Percentiles rank a stretch among this genome's conserved stretches.
Conservation (phyloP, 2,113 vertebrate genomes). For the Pangasianodon gigas region DNA sequence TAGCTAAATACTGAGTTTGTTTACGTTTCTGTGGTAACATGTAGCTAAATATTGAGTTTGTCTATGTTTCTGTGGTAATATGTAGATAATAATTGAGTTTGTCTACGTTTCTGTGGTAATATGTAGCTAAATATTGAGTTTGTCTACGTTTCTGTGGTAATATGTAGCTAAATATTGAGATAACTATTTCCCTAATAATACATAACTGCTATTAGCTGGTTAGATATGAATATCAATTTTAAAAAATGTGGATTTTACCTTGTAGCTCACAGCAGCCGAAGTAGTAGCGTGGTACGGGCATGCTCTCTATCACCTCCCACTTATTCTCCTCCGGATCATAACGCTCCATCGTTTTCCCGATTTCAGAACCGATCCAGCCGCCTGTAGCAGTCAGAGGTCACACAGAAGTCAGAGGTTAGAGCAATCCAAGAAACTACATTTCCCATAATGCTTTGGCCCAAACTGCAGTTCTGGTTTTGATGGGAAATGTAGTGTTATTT, state of each 20-base stretch:
- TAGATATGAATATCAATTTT: not conserved
- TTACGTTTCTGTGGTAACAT: no score
- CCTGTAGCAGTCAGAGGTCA: conserved; percentile 69
- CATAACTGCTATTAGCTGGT: no score
- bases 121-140: not conserved
- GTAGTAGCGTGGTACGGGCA: conserved; percentile 90
- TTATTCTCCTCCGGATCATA: conserved; percentile 94
- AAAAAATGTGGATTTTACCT: conserved; percentile 68
- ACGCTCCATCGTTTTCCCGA: conserved; percentile 94
- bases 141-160: not conserved
- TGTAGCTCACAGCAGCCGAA: conserved; percentile 97
- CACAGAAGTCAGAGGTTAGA: not conserved
- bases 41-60: no score
- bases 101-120: not conserved
- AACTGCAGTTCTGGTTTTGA: not conserved
- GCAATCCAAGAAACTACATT: not conserved
- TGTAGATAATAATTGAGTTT: no score
- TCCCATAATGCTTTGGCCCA: not conserved
- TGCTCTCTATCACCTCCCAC: conserved; percentile 92
- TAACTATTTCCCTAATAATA: not conserved
- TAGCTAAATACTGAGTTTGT: no score
- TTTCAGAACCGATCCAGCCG: conserved; percentile 94
- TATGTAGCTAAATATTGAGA: not conserved
- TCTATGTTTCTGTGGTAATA: no score
- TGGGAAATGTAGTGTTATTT: not conserved